Base-by-base conservation (phyloP, 1,140 invertebrate species). In the Sitobion miscanthi region DNA sequence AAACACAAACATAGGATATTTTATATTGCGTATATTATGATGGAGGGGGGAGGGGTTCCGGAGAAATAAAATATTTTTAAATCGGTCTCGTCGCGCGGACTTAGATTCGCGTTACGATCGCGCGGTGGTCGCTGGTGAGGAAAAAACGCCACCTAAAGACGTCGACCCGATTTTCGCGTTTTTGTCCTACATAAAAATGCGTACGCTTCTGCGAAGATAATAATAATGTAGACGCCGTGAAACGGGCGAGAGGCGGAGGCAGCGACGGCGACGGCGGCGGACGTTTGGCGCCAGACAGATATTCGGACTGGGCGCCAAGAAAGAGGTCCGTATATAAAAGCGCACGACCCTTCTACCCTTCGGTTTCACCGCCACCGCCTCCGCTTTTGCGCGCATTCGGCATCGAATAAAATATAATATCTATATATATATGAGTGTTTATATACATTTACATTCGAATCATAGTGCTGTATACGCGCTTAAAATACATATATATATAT, bases 261-360 rank as follows among this genome's bases (percentile, higher is more conserved):
- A 21, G 7, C 42, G 77, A 9, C n/a, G 77, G 7, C 42, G 77
- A 9, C n/a, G 77, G 45, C n/a, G 77, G 77, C 91, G 77, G 91
- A 38, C 30, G 47, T 85, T 83, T 93, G 91, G 91, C 91, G 91
- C 91, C 91, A 93, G 91, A 93, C 91, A 93, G 91, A 93, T 57
- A 93, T 93, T 93, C 91, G 91, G 91, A 93, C 77, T 35, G 91
- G 91, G 91, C 91, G 91, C 91, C 91, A 93, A 93, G 91, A 86
- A 93, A 86, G 86, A 93, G 82, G 91, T 86, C 82, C 91, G 17
- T 57, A 93, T 57, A 93, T 57, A 92, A 92, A 92, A 92, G 90
- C 90, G 25, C n/a, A 38, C 90, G 45, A 92, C 69, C 90, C 90
- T n/a, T 62, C 54, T 62, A 54, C 57, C 38, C 20, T 45, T 45